These are phyloP conservation scores for Electrophaes corylata DNA, from an alignment of 2,888 invertebrate genomes.

Conservation along the genomic window DNA sequence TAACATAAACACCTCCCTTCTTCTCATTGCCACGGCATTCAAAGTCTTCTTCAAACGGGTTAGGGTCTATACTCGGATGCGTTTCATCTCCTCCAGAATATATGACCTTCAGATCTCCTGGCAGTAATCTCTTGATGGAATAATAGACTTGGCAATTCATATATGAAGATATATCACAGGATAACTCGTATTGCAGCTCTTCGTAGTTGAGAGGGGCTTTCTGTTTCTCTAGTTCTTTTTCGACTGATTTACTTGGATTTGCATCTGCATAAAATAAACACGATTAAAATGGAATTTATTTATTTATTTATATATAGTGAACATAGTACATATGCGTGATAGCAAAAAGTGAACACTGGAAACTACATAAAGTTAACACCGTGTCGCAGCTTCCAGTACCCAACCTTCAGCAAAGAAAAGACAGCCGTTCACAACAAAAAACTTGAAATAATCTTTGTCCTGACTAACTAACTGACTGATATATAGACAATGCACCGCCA, in stretches of 20 bases:
- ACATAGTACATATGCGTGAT: too few species aligned
- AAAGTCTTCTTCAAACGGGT: conserved; percentile 90
- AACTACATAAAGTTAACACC: too few species aligned
- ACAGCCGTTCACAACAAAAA: too few species aligned
- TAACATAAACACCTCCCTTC: conserved; percentile 93
- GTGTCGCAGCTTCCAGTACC: too few species aligned
- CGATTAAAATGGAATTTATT: not conserved
- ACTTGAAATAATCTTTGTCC: too few species aligned
- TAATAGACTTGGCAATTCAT: conserved; percentile 90
- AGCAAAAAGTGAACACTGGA: too few species aligned
- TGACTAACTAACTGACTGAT: too few species aligned
- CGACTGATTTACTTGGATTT: conserved; percentile 71
- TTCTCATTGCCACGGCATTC: conserved; percentile 84
- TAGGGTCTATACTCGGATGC: conserved; percentile 80
- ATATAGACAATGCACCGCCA: too few species aligned
- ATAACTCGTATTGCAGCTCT: conserved; percentile 83
- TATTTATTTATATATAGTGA: too few species aligned
- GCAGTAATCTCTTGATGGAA: conserved; percentile 91
- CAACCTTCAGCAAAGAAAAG: too few species aligned
- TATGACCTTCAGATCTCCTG: conserved; percentile 92
- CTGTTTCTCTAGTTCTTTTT: conserved; percentile 63
- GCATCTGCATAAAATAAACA: conserved; percentile 57
- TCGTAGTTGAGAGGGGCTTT: conserved; percentile 55
- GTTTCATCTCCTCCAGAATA: conserved; percentile 79
- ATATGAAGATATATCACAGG: conserved; percentile 88